A percentile compares a stretch with the other conserved stretches of the same genome.
Conservation (phyloP, 2,888 invertebrate species). For the Amiota communis region DNA sequence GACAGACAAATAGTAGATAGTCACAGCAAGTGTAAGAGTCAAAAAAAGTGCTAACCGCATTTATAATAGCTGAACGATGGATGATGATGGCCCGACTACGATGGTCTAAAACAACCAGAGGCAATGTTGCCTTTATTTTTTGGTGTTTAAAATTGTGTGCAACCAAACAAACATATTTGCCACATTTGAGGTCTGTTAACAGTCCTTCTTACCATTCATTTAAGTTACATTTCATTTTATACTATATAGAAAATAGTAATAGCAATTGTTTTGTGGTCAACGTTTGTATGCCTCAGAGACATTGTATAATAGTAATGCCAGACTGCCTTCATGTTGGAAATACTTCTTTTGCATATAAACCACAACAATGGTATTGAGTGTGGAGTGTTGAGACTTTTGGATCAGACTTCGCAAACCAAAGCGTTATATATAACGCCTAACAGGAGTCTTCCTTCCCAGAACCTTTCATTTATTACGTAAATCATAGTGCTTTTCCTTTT, state of each 20-base stretch:
- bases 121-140: background rate
- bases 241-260: slow-evolving; percentile 9
- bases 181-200: background rate
- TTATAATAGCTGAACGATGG: slow-evolving; percentile 1
- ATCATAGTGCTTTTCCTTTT: background rate
- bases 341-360: background rate
- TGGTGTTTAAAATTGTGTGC: slow-evolving; percentile 12
- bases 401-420: background rate
- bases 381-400: too few relatives aligned
- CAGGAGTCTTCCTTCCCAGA: too few relatives aligned
- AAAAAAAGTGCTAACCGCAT: slow-evolving; percentile 15
- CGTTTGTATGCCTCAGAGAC: background rate
- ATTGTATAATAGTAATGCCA: background rate
- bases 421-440: slow-evolving; percentile 3
- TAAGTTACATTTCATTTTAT: background rate
- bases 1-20: background rate
- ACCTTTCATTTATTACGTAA: too few relatives aligned
- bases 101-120: too few relatives aligned
- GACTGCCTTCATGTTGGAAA: background rate
- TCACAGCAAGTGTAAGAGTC: background rate
- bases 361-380: background rate
- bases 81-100: background rate
- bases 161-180: slow-evolving; percentile 13
- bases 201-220: background rate
- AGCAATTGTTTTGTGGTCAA: slow-evolving; percentile 27